Conservation (phyloP, 2,113 vertebrate species). For the Ondatra zibethicus region DNA sequence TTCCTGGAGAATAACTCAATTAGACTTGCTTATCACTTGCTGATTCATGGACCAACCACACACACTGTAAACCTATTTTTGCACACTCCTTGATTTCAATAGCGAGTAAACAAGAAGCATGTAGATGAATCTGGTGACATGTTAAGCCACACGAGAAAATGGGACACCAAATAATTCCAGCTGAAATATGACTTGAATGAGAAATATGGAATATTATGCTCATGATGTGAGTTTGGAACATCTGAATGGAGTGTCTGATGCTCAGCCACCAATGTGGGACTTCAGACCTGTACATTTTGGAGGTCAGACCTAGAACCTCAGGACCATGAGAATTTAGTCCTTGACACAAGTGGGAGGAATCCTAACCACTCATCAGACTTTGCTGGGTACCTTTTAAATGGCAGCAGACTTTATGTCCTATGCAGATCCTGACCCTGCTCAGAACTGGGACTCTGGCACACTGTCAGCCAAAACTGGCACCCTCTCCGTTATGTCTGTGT, state of each 20-base stretch:
- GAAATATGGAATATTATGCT: not conserved
- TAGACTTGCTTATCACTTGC: constrained; percentile 5
- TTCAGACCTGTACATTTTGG: not conserved
- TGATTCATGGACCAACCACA: not conserved
- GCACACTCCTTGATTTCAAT: constrained; percentile 1
- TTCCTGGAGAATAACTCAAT: constrained; percentile 8
- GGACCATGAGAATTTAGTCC: not conserved
- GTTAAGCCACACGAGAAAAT: constrained; percentile 28
- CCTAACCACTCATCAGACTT: not conserved
- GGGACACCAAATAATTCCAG: not conserved
- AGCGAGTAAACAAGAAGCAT: not conserved
- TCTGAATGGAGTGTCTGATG: not conserved
- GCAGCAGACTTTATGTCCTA: not conserved
- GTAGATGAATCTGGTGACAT: constrained; percentile 1
- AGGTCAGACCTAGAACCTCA: not conserved
- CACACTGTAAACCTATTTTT: not conserved
- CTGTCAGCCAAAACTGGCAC: not conserved
- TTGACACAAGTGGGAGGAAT: not conserved
- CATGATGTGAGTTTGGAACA: not conserved
- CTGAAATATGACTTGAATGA: not conserved
- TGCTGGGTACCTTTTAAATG: not conserved
- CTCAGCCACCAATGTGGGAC: not conserved
- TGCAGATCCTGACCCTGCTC: constrained; percentile 25
- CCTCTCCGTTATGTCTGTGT: constrained; percentile 51
- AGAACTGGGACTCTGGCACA: constrained; percentile 55